phyloP scores from a whole-genome alignment of 2,113 vertebrate species.

The Chinchilla lanigera region DNA sequence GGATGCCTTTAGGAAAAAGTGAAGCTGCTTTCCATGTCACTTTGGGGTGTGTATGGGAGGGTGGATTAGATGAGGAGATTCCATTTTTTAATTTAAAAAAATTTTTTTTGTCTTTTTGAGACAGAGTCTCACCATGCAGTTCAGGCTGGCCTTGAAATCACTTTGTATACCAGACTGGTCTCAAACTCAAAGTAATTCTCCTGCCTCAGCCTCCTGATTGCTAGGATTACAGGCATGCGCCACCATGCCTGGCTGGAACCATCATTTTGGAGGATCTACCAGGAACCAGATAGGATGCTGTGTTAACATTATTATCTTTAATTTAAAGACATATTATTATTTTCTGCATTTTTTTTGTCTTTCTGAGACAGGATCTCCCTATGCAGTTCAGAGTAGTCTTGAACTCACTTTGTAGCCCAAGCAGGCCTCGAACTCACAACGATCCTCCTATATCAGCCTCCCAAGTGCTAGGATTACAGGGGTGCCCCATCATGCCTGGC shows the following conservation, averaged over 20 bases:
- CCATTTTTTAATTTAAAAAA: neutral
- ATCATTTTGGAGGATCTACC: neutral
- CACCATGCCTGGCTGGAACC: neutral
- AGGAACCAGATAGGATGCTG: neutral
- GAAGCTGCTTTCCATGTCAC: neutral
- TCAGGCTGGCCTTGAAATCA: neutral
- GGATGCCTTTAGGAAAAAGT: neutral
- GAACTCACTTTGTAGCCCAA: too few relatives aligned
- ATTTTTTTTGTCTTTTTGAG: neutral
- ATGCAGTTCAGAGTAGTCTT: too few relatives aligned
- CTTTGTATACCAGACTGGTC: neutral
- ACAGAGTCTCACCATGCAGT: neutral
- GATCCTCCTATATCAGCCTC: too few relatives aligned
- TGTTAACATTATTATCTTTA: neutral
- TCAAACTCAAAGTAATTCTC: neutral
- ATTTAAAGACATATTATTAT: constrained; percentile 10
- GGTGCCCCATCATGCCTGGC: too few relatives aligned
- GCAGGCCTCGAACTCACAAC: too few relatives aligned
- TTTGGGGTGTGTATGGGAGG: neutral
- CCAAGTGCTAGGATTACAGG: too few relatives aligned
- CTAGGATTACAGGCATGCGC: neutral
- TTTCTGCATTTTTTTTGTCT: neutral
- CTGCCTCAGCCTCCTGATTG: neutral
- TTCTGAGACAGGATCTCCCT: too few relatives aligned
- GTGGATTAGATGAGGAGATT: neutral